Evolutionary conservation across 2,888 invertebrate species (phyloP).

Genomic region (Orchesellides sinensis): DNA sequence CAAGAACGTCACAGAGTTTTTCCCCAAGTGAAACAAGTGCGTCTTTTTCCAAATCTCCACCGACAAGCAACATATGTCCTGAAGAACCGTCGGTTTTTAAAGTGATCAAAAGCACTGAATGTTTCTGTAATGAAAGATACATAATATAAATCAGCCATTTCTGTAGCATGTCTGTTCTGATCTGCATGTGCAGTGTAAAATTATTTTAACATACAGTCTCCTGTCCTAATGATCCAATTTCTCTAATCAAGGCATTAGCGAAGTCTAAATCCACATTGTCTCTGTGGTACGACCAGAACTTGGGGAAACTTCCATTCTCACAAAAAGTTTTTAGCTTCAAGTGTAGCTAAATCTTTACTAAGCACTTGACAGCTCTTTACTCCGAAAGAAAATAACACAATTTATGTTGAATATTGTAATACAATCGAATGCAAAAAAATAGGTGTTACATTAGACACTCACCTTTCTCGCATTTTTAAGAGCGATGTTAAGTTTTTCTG

Average conservation of each 20-base stretch:
- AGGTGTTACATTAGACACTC: too few species aligned
- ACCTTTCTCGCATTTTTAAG: conserved; percentile 68
- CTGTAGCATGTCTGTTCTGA: too few species aligned
- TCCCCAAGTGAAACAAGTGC: conserved; percentile 75
- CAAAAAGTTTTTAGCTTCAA: conserved; percentile 83
- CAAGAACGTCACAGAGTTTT: conserved; percentile 83
- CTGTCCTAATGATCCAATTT: conserved; percentile 78
- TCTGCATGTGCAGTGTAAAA: too few species aligned
- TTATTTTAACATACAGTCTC: too few species aligned
- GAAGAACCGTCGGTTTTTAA: conserved; percentile 68
- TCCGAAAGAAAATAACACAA: neutral
- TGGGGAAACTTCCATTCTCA: conserved; percentile 18
- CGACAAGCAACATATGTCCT: conserved; percentile 67
- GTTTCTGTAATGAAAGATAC: too few species aligned
- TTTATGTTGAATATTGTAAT: neutral
- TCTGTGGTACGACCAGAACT: conserved; percentile 75
- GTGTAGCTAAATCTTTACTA: conserved; percentile 84
- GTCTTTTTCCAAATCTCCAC: conserved; percentile 50
- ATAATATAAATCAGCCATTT: too few species aligned
- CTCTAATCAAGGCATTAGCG: conserved; percentile 83
- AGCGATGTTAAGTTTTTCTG: conserved; percentile 68
- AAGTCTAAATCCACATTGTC: conserved; percentile 89
- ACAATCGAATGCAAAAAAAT: too few species aligned
- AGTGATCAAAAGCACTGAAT: conserved; percentile 60
- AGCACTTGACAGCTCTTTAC: conserved; percentile 81